Conservation (phyloP, 2,888 invertebrate genomes). For the Nezara viridula region DNA sequence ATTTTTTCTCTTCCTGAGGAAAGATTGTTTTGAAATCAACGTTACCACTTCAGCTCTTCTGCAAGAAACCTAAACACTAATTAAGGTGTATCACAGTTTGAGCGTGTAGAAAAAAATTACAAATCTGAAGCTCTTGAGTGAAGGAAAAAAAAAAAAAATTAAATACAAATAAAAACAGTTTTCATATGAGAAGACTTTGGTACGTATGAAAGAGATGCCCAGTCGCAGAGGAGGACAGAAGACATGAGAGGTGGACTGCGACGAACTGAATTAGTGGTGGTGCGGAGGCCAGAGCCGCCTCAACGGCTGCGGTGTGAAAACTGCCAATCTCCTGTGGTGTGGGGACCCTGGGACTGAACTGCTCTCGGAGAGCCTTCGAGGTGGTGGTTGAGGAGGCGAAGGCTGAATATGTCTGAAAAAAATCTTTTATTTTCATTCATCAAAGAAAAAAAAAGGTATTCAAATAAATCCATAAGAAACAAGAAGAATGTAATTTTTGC, state of each 20-base stretch:
- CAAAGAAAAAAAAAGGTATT: not conserved
- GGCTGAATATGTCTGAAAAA: slow-evolving; percentile 74
- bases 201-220: slow-evolving; percentile 29
- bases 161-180: not conserved
- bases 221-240: not conserved
- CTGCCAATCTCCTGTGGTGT: slow-evolving; percentile 73
- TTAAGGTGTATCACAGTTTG: slow-evolving; percentile 46
- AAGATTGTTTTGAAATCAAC: not conserved
- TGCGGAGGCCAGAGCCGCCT: slow-evolving; percentile 60
- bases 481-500: no score
- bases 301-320: slow-evolving; percentile 69
- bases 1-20: not conserved
- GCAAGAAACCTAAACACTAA: slow-evolving; percentile 21
- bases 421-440: not conserved
- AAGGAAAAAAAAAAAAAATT: not conserved
- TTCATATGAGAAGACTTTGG: slow-evolving; percentile 22
- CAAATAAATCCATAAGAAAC: not conserved
- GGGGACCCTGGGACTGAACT: slow-evolving; percentile 79
- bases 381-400: slow-evolving; percentile 76
- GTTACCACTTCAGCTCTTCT: slow-evolving; percentile 6
- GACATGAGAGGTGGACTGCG: not conserved
- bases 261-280: slow-evolving; percentile 33
- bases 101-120: slow-evolving; percentile 15
- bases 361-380: slow-evolving; percentile 78
- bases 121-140: slow-evolving; percentile 36